Conservation (phyloP, 2,113 vertebrate genomes). For the Mustelus asterias region DNA sequence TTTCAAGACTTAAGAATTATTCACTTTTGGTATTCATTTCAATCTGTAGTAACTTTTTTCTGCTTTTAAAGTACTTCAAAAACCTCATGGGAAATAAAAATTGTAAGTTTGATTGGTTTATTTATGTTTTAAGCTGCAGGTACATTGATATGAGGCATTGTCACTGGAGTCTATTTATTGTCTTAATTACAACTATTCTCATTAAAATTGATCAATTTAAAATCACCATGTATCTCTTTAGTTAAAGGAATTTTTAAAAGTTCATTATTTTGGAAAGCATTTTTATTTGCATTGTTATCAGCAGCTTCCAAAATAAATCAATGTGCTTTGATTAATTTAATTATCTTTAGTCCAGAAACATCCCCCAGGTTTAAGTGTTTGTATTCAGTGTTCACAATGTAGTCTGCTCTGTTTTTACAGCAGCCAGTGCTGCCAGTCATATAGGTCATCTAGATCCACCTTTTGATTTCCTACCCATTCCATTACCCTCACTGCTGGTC, state of each 20-base stretch:
- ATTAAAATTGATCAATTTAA: background rate
- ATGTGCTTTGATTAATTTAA: background rate
- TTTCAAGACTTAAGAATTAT: background rate
- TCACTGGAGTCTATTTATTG: background rate
- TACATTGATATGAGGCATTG: background rate
- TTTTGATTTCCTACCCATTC: too few relatives aligned
- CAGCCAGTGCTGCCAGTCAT: background rate
- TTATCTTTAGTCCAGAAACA: background rate
- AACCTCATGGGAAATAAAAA: background rate
- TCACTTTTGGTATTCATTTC: background rate
- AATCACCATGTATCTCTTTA: background rate
- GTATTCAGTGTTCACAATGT: background rate
- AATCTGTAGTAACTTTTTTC: background rate
- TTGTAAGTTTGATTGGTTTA: background rate
- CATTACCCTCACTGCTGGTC: too few relatives aligned
- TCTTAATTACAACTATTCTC: background rate
- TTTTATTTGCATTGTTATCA: background rate
- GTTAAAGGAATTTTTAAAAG: background rate
- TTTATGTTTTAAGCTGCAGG: background rate
- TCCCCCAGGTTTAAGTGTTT: background rate
- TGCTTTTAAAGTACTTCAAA: background rate
- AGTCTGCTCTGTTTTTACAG: background rate
- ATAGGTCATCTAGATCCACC: background rate
- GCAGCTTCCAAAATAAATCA: background rate
- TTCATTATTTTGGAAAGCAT: background rate